Base-by-base conservation (phyloP, 2,888 invertebrate genomes). In the Cephalotes varians region DNA sequence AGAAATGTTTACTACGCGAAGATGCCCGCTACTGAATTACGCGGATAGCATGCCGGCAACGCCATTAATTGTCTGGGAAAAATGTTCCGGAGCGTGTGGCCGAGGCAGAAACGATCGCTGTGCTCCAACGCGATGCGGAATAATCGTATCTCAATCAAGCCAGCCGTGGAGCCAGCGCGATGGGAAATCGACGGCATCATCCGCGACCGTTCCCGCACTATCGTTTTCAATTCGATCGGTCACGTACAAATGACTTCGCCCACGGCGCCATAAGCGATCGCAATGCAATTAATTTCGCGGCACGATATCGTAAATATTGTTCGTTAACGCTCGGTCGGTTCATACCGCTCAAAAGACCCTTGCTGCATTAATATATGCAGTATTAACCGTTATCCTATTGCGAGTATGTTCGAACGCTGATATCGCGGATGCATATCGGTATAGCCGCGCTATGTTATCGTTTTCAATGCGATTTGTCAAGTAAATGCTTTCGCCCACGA, bases 221-320 rank as follows among this genome's bases (percentile, higher is more conserved):
- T 84, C 86, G 44, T 86, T 82, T 62, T 65, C 56, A 58, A 62
- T 64, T 73, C 58, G 47, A 74, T 62, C 47, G 40, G 4, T 40
- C 40, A 44, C 58, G 60, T 12, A 64, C 80, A 84, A 81, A 69
- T 58, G 34, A 34, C 79, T 84, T 84, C 79, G 51, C 74, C 71
- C 77, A 6, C 37, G 56, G 49, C 49, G 51, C 58, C 34, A 7
- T 34, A 25, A 60, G 47, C 44, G 47, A 65, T 51, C 67, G 51
- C 56, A 74, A 21, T 67, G 58, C 64, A 62, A 73, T 86, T 67
- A 69, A 79, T 86, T 60, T 76, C 81, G 72, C 77, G 76, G 49
- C 58, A 64, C 64, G 74, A 40, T 79, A 83, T 80, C 85, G 80
- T 81, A 73, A 81, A 83, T 62, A 85, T 83, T 64, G 47, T 73